phyloP scores from a whole-genome alignment of 2,113 vertebrate genomes.

The Catharus minimus region DNA sequence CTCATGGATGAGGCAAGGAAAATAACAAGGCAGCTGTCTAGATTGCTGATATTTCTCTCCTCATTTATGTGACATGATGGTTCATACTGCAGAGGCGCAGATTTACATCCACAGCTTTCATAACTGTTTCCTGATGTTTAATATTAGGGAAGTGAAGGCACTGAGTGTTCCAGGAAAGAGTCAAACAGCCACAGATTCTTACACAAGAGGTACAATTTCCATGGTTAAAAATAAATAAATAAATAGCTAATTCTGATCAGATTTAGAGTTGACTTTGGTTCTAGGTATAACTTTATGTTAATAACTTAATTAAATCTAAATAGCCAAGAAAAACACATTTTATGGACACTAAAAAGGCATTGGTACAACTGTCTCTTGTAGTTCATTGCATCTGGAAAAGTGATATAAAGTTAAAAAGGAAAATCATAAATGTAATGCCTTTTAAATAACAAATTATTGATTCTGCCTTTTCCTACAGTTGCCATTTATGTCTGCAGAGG shows the following conservation, averaged over 20 bases:
- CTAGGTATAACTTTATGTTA: background rate
- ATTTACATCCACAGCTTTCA: background rate
- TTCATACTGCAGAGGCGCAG: background rate
- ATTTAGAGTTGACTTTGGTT: background rate
- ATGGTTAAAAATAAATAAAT: background rate
- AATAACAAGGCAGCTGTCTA: background rate
- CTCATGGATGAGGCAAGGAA: background rate
- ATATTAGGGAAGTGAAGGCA: background rate
- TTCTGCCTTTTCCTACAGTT: background rate
- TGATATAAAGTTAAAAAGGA: background rate
- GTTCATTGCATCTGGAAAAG: background rate
- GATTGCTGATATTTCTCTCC: background rate
- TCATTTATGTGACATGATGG: conserved; percentile 9
- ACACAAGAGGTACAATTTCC: background rate
- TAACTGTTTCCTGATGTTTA: background rate
- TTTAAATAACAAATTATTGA: background rate
- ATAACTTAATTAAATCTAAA: background rate
- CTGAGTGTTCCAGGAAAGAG: background rate
- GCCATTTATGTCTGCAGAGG: background rate
- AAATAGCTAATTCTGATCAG: background rate
- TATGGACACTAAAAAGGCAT: background rate
- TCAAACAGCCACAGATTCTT: background rate
- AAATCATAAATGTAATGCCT: background rate
- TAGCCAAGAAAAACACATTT: background rate
- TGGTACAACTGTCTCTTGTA: background rate